phyloP scores from a whole-genome alignment of 2,113 vertebrate species.

The Prionailurus viverrinus region DNA sequence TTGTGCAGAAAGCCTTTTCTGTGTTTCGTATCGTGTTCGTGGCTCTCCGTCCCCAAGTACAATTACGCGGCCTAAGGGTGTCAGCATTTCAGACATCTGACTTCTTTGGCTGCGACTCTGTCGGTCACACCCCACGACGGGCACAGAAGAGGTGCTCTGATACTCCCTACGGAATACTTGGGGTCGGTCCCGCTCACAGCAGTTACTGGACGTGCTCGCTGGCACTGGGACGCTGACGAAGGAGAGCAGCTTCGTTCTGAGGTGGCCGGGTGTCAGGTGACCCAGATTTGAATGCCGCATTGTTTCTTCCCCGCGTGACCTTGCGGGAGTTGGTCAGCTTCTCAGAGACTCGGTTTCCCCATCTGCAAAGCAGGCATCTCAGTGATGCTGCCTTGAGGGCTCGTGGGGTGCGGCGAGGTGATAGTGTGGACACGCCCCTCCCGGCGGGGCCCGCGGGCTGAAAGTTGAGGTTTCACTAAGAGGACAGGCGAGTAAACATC shows the following conservation, averaged over 20 bases:
- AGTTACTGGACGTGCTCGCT: fast-evolving
- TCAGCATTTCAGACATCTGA: neutral
- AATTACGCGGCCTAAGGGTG: neutral
- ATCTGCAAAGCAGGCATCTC: neutral
- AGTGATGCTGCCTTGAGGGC: neutral
- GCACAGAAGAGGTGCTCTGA: neutral
- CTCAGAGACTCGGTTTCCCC: neutral
- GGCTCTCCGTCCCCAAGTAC: neutral
- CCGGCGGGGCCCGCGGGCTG: fast-evolving
- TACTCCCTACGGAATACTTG: neutral
- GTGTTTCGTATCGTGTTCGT: neutral
- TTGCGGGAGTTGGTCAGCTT: fast-evolving
- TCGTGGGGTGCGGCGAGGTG: neutral
- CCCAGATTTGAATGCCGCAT: fast-evolving
- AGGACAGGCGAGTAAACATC: neutral
- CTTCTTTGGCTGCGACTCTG: neutral
- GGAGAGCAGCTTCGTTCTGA: neutral
- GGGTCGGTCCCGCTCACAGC: fast-evolving
- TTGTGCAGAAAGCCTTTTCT: neutral
- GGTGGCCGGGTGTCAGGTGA: neutral
- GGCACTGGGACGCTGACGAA: neutral
- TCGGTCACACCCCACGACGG: neutral
- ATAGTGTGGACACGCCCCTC: fast-evolving
- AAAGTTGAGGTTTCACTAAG: fast-evolving
- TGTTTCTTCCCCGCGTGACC: no score